Evolutionary conservation across 2,888 invertebrate species (phyloP).

Genomic region (Ophion costatus): DNA sequence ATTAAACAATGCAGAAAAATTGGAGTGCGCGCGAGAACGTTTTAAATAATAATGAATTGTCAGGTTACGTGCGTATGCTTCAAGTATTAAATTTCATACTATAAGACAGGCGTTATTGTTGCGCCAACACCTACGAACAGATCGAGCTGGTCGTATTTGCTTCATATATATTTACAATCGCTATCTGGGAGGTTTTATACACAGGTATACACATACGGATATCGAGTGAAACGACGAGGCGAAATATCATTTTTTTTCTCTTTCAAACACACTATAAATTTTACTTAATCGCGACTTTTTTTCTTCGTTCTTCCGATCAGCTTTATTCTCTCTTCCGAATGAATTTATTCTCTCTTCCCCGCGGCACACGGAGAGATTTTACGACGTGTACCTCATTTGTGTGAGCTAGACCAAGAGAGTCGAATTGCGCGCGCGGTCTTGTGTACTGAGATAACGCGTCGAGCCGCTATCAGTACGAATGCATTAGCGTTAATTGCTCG

Average conservation of each 20-base stretch:
- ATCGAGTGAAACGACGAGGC: neutral
- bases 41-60: conserved; percentile 57
- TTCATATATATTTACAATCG: conserved; percentile 30
- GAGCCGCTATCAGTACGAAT: conserved; percentile 61
- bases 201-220: neutral
- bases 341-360: conserved; percentile 26
- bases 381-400: conserved; percentile 52
- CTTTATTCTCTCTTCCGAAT: conserved; percentile 39
- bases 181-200: conserved; percentile 18
- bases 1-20: conserved; percentile 56
- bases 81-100: conserved; percentile 40
- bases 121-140: conserved; percentile 54
- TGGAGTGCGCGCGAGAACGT: conserved; percentile 18
- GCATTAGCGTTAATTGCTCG: conserved; percentile 68
- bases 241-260: conserved; percentile 10
- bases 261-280: neutral
- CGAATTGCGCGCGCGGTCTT: conserved; percentile 26
- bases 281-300: neutral
- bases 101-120: conserved; percentile 53
- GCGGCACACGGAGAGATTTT: conserved; percentile 35
- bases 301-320: conserved; percentile 23
- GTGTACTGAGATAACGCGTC: conserved; percentile 56
- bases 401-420: conserved; percentile 46
- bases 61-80: conserved; percentile 15
- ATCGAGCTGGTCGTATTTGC: conserved; percentile 19